phyloP scores from a whole-genome alignment of 2,888 invertebrate species.

The Archaeoteleia sp. region DNA sequence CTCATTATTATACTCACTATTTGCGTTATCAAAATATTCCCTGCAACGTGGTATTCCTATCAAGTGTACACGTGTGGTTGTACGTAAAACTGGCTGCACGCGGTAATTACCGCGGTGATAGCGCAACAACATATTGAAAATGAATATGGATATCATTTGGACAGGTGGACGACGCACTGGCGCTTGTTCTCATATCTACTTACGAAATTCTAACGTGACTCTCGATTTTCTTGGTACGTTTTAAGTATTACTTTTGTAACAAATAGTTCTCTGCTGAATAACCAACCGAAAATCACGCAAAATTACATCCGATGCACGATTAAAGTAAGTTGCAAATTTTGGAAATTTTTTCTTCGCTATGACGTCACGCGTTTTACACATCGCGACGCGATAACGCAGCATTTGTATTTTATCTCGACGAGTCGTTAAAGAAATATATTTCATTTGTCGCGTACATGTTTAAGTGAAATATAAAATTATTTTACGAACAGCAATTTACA shows the following conservation, averaged over 20 bases:
- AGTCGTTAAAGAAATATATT: background rate
- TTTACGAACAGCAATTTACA: background rate
- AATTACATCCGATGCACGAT: no score
- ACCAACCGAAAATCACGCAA: no score
- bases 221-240: background rate
- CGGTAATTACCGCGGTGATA: conserved; percentile 68
- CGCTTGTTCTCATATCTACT: conserved; percentile 32
- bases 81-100: conserved; percentile 57
- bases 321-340: conserved; percentile 1
- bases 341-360: conserved; percentile 1
- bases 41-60: conserved; percentile 65
- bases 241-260: no score
- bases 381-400: background rate
- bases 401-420: conserved; percentile 5
- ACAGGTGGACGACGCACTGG: conserved; percentile 63
- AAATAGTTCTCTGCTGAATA: no score
- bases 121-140: conserved; percentile 58
- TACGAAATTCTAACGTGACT: conserved; percentile 5
- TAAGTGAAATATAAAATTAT: no score
- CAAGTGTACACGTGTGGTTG: conserved; percentile 60
- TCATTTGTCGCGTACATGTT: background rate
- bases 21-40: conserved; percentile 61
- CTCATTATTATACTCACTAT: conserved; percentile 10
- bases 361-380: conserved; percentile 9
- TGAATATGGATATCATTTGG: conserved; percentile 67